Evolutionary conservation across 2,113 vertebrate genomes (phyloP).

Genomic region (Centropus unirufus): DNA sequence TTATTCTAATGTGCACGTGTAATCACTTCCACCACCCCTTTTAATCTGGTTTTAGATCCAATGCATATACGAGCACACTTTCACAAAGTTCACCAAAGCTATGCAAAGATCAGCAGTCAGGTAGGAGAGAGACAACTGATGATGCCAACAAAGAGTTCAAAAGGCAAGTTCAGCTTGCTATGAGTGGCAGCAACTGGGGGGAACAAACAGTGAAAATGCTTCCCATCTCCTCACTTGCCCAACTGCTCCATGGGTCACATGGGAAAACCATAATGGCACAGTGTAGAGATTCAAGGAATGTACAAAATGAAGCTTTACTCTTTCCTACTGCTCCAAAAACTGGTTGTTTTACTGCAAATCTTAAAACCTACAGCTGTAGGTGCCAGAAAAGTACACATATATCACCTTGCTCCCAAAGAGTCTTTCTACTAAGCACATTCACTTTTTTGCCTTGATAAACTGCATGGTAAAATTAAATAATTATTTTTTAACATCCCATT

Average conservation of each 20-base stretch:
- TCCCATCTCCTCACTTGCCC: background rate
- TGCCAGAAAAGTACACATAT: background rate
- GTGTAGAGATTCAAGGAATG: rapidly evolving
- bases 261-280: background rate
- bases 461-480: background rate
- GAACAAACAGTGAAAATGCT: background rate
- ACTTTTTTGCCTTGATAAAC: background rate
- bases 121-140: background rate
- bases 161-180: background rate
- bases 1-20: background rate
- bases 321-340: background rate
- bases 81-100: background rate
- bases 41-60: background rate
- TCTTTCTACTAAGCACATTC: background rate
- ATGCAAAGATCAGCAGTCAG: background rate
- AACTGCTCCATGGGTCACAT: background rate
- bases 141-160: rapidly evolving
- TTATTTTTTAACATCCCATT: background rate
- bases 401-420: background rate
- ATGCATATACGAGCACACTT: rapidly evolving
- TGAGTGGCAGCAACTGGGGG: background rate
- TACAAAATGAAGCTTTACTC: background rate
- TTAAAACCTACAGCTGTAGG: background rate
- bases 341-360: background rate
- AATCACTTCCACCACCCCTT: background rate